Percentiles rank a stretch among this genome's conserved stretches.
phyloP scores from a whole-genome alignment of 2,797 vertebrate genomes.

The Pantherophis vulpinus region DNA sequence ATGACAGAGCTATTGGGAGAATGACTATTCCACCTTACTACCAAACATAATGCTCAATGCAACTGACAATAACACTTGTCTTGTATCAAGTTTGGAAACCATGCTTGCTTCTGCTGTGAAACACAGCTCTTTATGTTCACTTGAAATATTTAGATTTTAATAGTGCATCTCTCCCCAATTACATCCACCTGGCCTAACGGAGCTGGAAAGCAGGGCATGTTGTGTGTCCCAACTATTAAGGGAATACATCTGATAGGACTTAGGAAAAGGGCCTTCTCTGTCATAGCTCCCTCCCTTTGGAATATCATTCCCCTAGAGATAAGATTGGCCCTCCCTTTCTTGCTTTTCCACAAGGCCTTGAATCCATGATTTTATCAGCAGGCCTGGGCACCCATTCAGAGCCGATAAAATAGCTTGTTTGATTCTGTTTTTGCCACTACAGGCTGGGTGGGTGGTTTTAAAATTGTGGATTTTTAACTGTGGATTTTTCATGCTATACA shows the following conservation, averaged over 20 bases:
- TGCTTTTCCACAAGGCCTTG: not conserved
- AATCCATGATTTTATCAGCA: not conserved
- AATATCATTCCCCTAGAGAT: not conserved
- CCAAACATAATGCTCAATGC: not conserved
- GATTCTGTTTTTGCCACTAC: not conserved
- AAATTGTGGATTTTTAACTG: not conserved
- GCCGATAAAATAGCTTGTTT: not conserved
- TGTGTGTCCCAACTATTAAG: not conserved
- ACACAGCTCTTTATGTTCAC: not conserved
- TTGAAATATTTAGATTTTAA: not conserved
- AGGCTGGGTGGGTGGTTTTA: not conserved
- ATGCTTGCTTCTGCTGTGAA: not conserved
- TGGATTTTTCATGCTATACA: not conserved
- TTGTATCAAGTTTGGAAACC: not conserved
- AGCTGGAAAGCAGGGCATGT: not conserved
- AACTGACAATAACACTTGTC: not conserved
- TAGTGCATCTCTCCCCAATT: not conserved
- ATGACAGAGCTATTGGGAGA: not conserved
- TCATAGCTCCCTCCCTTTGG: not conserved
- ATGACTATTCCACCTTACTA: not conserved
- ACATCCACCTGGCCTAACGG: not conserved
- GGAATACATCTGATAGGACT: not conserved
- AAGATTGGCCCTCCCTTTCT: not conserved
- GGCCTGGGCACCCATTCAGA: not conserved
- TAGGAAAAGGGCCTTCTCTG: not conserved